Percentiles rank a stretch among this genome's conserved stretches.
These are phyloP conservation scores for Australoheros facetus DNA, from an alignment of 2,797 vertebrate species.

Conservation along the genomic window DNA sequence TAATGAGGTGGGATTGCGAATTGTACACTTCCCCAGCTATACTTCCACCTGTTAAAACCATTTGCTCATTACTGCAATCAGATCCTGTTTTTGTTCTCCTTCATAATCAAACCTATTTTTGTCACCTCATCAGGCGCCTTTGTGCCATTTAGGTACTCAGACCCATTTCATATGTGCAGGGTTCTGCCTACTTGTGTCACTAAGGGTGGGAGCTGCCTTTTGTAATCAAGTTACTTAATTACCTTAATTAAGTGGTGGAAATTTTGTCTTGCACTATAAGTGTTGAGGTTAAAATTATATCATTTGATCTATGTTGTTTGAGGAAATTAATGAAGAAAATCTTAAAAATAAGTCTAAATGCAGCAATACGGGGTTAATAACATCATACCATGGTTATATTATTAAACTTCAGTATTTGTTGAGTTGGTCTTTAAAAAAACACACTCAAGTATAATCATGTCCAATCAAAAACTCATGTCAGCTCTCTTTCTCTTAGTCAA, in stretches of 20 bases:
- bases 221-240: constrained; percentile 4
- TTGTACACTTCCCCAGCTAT: constrained; percentile 51
- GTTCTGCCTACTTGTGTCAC: constrained; percentile 12
- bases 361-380: neutral
- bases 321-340: neutral
- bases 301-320: neutral
- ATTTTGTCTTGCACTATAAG: neutral
- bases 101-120: constrained; percentile 56
- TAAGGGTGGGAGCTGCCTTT: neutral
- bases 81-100: constrained; percentile 46
- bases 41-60: constrained; percentile 63
- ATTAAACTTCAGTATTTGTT: neutral
- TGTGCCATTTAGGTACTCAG: constrained; percentile 28
- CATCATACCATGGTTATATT: neutral
- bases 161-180: constrained; percentile 1
- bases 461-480: constrained; percentile 46
- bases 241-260: neutral
- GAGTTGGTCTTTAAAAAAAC: neutral
- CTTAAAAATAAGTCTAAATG: neutral
- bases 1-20: constrained; percentile 65
- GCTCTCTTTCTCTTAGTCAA: constrained; percentile 34
- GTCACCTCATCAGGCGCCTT: constrained; percentile 54
- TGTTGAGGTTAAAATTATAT: neutral
- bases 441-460: constrained; percentile 41
- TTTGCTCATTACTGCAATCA: constrained; percentile 65